phyloP scores from a whole-genome alignment of 2,797 vertebrate genomes.

The Gouania willdenowi region DNA sequence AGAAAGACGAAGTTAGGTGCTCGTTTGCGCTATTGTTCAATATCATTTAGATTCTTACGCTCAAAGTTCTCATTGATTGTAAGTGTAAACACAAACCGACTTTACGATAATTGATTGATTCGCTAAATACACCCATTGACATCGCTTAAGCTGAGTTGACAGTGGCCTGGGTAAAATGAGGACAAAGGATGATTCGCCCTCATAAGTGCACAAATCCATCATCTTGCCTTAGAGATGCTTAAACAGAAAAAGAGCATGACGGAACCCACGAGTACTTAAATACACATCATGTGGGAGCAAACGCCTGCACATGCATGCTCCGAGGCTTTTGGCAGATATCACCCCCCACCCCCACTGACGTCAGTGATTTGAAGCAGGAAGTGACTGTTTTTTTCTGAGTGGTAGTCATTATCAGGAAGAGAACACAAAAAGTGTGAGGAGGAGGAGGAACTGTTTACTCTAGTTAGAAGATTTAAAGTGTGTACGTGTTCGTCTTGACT shows the following conservation, averaged over 20 bases:
- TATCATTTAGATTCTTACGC: too few species aligned
- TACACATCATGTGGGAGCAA: conserved; percentile 1
- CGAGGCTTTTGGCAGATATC: conserved; percentile 22
- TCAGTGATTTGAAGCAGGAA: conserved; percentile 50
- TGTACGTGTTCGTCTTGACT: conserved; percentile 23
- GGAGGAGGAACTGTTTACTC: conserved; percentile 28
- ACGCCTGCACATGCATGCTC: conserved; percentile 3
- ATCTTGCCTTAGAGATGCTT: conserved; percentile 47
- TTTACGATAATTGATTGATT: too few species aligned
- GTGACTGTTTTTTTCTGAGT: conserved; percentile 52
- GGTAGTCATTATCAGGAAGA: conserved; percentile 42
- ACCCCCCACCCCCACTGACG: conserved; percentile 36
- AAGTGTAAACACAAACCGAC: too few species aligned
- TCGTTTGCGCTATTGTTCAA: too few species aligned
- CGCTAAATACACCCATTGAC: neutral
- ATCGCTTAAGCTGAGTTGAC: conserved; percentile 20
- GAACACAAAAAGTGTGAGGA: conserved; percentile 46
- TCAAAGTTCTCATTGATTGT: too few species aligned
- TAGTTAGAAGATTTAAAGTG: neutral
- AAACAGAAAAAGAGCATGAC: conserved; percentile 10
- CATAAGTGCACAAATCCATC: conserved; percentile 49
- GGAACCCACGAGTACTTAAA: conserved; percentile 17
- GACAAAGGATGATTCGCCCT: conserved; percentile 21
- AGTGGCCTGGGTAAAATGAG: conserved; percentile 36
- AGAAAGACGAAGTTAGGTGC: too few species aligned